Evolutionary conservation across 2,888 invertebrate species (phyloP).

Genomic region (Aspidiotus rigidus): DNA sequence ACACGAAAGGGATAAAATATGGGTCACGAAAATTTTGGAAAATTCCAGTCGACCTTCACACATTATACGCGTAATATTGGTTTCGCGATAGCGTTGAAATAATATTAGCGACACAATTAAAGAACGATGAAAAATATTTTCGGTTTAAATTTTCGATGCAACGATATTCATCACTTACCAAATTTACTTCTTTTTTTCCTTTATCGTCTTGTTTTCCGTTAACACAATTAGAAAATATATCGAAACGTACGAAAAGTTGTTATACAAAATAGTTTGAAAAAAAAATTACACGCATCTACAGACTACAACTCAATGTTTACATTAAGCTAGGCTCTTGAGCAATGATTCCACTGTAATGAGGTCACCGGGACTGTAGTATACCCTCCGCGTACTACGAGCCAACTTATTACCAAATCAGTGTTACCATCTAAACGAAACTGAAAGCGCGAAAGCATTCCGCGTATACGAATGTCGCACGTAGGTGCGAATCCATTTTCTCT

Average conservation of each 20-base stretch:
- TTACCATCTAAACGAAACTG: slow-evolving; percentile 15
- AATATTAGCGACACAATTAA: too few relatives aligned
- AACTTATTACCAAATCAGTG: slow-evolving; percentile 32
- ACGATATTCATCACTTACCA: too few relatives aligned
- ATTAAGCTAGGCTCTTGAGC: slow-evolving; percentile 31
- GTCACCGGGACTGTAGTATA: slow-evolving; percentile 31
- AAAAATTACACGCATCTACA: slow-evolving; percentile 10
- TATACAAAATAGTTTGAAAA: neutral
- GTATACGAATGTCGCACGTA: neutral
- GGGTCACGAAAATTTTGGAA: neutral
- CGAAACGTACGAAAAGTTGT: too few relatives aligned
- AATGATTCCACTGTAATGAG: slow-evolving; percentile 32
- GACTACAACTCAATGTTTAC: slow-evolving; percentile 27
- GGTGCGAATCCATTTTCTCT: neutral
- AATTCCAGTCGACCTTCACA: neutral
- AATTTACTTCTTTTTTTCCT: too few relatives aligned
- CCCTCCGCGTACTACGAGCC: slow-evolving; percentile 22
- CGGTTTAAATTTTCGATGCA: too few relatives aligned
- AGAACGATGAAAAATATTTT: too few relatives aligned
- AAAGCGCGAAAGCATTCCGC: slow-evolving; percentile 12
- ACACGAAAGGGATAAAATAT: too few relatives aligned
- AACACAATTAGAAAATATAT: too few relatives aligned
- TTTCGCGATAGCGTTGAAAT: too few relatives aligned
- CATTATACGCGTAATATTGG: neutral
- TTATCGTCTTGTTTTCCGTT: too few relatives aligned